Evolutionary conservation across 2,888 invertebrate species (phyloP).

Genomic region (Yponomeuta evonymella): DNA sequence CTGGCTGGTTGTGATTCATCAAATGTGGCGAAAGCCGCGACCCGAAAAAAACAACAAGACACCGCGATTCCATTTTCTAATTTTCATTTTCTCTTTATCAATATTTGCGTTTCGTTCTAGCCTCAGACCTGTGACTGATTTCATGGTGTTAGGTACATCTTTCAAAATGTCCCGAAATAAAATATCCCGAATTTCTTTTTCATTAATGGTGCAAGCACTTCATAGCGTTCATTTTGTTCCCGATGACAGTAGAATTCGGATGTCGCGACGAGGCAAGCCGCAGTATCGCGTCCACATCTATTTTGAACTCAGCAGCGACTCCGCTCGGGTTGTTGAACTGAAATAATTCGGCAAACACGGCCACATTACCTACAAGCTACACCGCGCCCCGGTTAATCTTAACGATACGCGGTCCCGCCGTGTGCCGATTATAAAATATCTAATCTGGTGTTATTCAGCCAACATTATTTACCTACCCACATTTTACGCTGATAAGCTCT

Average conservation of each 20-base stretch:
- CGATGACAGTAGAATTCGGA: constrained; percentile 28
- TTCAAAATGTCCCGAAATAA: not conserved
- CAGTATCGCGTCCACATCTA: constrained; percentile 61
- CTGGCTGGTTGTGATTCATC: constrained; percentile 9
- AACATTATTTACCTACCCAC: not conserved
- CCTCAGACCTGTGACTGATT: not conserved
- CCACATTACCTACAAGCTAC: constrained; percentile 40
- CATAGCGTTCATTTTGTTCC: not conserved
- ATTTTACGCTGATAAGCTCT: not conserved
- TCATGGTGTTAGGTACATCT: too few species aligned
- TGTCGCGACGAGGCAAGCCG: constrained; percentile 42
- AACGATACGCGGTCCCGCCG: constrained; percentile 27
- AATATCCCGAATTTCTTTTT: not conserved
- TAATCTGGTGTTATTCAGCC: constrained; percentile 19
- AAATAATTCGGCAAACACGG: constrained; percentile 73
- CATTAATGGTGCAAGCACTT: not conserved
- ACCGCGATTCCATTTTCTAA: not conserved
- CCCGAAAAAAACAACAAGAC: not conserved
- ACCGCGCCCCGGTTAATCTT: constrained; percentile 56
- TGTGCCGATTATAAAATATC: constrained; percentile 43
- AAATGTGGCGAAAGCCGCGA: not conserved
- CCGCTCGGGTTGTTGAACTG: constrained; percentile 74
- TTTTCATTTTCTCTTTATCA: not conserved
- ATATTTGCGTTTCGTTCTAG: not conserved
- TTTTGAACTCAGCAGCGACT: constrained; percentile 64